A percentile compares a stretch with the other conserved stretches of the same genome.
Conservation (phyloP, 2,113 vertebrate genomes). For the Ailurus styani region DNA sequence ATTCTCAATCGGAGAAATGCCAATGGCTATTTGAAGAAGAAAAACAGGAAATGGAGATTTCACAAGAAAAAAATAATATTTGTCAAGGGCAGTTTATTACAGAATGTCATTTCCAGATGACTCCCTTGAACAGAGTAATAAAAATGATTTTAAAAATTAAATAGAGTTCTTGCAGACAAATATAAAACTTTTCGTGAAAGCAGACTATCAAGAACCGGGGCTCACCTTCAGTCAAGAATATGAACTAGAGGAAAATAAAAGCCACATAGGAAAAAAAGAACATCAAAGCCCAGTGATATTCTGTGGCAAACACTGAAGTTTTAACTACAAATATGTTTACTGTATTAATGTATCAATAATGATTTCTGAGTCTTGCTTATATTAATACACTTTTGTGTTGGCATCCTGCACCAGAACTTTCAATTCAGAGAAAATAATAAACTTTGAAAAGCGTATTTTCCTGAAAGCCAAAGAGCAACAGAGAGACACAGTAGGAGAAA, state of each 20-base stretch:
- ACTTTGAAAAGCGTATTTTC: neutral
- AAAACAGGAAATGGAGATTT: conserved; percentile 7
- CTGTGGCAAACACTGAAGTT: neutral
- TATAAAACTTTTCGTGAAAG: neutral
- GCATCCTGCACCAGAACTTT: neutral
- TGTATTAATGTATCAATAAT: neutral
- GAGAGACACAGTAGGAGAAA: neutral
- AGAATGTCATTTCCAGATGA: neutral
- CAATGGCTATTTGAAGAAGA: conserved; percentile 7
- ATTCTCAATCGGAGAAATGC: neutral
- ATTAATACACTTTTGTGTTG: neutral
- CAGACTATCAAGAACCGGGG: neutral
- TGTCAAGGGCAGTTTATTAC: conserved; percentile 41
- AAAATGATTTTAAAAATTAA: conserved; percentile 57
- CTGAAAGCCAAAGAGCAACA: neutral
- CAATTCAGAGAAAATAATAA: conserved; percentile 3
- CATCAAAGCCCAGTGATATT: neutral
- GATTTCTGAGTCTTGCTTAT: neutral
- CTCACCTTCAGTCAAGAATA: neutral
- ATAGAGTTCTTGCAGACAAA: neutral
- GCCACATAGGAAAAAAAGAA: neutral
- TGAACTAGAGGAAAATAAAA: neutral
- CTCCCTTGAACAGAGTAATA: conserved; percentile 36
- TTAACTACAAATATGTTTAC: neutral
- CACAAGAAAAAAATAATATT: conserved; percentile 12